phyloP scores from a whole-genome alignment of 2,797 vertebrate genomes.

The Synaphobranchus kaupii region DNA sequence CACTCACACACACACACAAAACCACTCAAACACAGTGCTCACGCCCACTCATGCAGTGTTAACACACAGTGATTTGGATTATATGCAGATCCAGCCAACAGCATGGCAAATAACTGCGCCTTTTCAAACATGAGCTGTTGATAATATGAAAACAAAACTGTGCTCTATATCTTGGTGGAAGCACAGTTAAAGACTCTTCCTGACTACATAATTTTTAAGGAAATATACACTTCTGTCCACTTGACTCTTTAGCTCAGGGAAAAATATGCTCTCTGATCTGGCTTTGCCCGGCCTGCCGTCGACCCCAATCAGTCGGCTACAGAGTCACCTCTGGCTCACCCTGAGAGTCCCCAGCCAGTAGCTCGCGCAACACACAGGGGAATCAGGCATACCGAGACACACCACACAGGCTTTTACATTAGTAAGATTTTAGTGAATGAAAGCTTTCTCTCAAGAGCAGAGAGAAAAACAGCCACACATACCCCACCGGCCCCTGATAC shows the following conservation, averaged over 20 bases:
- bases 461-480: background rate
- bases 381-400: background rate
- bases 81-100: background rate
- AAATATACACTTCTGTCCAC: background rate
- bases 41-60: too few relatives aligned
- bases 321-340: background rate
- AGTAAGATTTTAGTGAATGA: background rate
- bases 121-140: constrained; percentile 2
- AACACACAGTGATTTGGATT: background rate
- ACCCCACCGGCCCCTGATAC: background rate
- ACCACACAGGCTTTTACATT: background rate
- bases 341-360: background rate
- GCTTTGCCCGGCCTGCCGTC: background rate
- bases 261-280: background rate
- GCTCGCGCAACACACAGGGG: background rate
- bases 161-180: background rate
- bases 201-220: background rate
- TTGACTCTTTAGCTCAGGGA: background rate
- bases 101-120: background rate
- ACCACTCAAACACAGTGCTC: background rate
- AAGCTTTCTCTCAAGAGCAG: background rate
- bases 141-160: background rate
- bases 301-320: background rate
- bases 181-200: background rate
- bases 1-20: background rate